Conservation (phyloP, 2,113 vertebrate species). For the Chitala chitala region DNA sequence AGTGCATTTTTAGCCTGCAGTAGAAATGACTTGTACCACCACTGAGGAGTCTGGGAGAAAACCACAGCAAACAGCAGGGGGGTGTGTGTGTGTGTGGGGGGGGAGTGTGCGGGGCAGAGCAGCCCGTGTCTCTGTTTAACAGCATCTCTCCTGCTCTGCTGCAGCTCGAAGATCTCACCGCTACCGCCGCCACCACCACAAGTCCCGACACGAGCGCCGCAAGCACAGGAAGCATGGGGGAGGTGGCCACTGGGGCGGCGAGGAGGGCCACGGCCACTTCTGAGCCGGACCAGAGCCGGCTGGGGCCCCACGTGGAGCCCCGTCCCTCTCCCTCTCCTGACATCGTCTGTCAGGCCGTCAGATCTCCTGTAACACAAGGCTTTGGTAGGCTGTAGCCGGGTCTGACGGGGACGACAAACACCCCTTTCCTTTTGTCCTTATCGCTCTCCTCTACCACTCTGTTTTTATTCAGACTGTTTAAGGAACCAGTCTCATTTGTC, state of each 20-base stretch:
- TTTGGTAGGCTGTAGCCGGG: slow-evolving; percentile 39
- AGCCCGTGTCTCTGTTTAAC: not conserved
- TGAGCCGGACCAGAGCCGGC: slow-evolving; percentile 55
- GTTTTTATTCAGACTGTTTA: slow-evolving; percentile 24
- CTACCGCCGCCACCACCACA: slow-evolving; percentile 75
- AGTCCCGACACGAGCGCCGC: slow-evolving; percentile 75
- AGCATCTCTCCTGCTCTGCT: slow-evolving; percentile 17
- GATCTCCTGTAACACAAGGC: slow-evolving; percentile 46
- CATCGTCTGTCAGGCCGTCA: slow-evolving; percentile 39
- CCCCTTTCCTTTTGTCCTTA: slow-evolving; percentile 38
- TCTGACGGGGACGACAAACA: slow-evolving; percentile 50
- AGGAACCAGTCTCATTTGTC: not conserved
- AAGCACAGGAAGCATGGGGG: slow-evolving; percentile 76
- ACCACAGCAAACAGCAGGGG: not conserved
- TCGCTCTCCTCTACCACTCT: slow-evolving; percentile 24
- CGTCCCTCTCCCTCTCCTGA: slow-evolving; percentile 21
- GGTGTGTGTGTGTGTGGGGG: not conserved
- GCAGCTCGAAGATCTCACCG: slow-evolving; percentile 81
- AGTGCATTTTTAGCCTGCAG: not conserved
- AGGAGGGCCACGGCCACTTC: slow-evolving; percentile 55
- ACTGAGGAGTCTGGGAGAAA: not conserved
- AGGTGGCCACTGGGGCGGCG: slow-evolving; percentile 56
- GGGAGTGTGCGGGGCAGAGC: too few species aligned
- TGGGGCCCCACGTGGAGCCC: slow-evolving; percentile 17
- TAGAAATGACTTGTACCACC: not conserved